These are phyloP conservation scores for Archocentrus centrarchus DNA, from an alignment of 2,113 vertebrate species.

Conservation along the genomic window DNA sequence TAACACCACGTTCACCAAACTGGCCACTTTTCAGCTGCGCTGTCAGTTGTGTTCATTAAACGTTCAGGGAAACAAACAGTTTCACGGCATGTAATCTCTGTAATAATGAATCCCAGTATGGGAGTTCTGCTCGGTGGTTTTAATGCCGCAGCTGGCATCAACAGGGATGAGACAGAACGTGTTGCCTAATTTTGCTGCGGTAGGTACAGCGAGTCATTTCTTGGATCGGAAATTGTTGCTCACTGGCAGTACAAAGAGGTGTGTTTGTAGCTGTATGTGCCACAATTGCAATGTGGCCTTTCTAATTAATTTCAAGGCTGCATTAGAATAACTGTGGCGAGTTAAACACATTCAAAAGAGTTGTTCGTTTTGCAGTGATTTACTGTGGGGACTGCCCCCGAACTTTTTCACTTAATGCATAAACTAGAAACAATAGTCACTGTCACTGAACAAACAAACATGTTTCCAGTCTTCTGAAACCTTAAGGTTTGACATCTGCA, in stretches of 20 bases:
- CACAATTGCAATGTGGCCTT: neutral
- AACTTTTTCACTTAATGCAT: neutral
- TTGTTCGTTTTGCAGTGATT: neutral
- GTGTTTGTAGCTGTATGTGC: neutral
- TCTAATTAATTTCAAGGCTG: neutral
- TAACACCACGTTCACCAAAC: neutral
- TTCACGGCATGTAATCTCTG: neutral
- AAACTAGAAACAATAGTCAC: neutral
- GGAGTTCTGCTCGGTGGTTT: conserved; percentile 8
- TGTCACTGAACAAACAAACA: neutral
- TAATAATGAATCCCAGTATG: neutral
- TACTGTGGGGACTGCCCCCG: neutral
- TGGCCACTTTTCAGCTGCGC: neutral
- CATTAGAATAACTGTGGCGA: neutral
- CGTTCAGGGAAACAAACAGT: neutral
- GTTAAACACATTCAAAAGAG: neutral
- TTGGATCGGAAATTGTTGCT: conserved; percentile 7
- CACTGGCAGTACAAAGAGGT: neutral
- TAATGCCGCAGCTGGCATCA: conserved; percentile 23
- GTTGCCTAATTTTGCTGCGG: conserved; percentile 37
- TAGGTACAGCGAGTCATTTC: conserved; percentile 17
- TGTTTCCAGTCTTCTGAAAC: neutral
- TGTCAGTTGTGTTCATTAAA: neutral
- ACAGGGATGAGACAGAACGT: neutral
- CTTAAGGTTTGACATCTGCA: neutral